Evolutionary conservation across 2,113 vertebrate species (phyloP).

Genomic region (Anoura caudifer): DNA sequence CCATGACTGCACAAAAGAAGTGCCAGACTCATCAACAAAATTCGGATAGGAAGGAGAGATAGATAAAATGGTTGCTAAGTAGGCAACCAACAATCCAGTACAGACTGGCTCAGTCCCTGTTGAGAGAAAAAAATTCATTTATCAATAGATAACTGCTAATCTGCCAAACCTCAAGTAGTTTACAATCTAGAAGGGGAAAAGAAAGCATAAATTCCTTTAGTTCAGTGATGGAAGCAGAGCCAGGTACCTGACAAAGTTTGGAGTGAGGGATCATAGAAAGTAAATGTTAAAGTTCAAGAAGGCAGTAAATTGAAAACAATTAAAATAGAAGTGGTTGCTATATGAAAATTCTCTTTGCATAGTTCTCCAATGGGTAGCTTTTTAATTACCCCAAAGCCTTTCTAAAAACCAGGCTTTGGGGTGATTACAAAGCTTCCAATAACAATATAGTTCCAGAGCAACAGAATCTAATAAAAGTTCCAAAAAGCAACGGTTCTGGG

Average conservation of each 20-base stretch:
- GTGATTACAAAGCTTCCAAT: too few species aligned
- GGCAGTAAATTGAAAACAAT: background rate
- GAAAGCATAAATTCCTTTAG: background rate
- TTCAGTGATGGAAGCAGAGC: background rate
- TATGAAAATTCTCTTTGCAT: background rate
- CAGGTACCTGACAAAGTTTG: background rate
- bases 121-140: conserved; percentile 7
- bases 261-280: background rate
- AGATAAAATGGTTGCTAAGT: background rate
- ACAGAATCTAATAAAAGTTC: background rate
- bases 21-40: background rate
- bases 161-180: background rate
- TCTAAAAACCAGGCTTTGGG: conserved; percentile 8
- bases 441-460: background rate
- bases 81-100: background rate
- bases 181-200: background rate
- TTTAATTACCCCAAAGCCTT: background rate
- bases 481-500: background rate
- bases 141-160: background rate
- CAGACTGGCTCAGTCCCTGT: background rate
- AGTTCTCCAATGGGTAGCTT: background rate
- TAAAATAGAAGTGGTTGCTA: background rate
- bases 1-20: background rate
- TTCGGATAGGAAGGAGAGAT: background rate
- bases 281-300: background rate